Percentiles rank a stretch among this genome's conserved stretches.
Evolutionary conservation across 2,113 vertebrate genomes (phyloP).

Genomic region (Salvelinus namaycush): DNA sequence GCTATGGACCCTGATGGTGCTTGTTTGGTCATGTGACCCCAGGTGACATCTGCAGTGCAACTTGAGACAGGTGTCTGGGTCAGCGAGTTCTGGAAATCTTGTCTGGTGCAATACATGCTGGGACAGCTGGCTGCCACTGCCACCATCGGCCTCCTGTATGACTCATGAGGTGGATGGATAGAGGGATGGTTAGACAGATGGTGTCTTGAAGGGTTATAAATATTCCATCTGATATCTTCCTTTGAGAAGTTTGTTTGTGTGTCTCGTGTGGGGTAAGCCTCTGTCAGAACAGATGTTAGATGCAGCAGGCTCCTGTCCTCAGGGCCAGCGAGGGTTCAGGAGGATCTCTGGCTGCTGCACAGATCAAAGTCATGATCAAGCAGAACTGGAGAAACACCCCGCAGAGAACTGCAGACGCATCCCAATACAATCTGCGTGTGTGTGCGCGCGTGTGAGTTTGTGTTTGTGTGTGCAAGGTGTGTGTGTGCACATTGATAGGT

Average conservation of each 20-base stretch:
- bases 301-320: conserved; percentile 34
- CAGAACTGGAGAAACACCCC: conserved; percentile 36
- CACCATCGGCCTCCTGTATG: conserved; percentile 3
- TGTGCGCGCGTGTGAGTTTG: conserved; percentile 1
- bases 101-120: conserved; percentile 41
- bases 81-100: conserved; percentile 28
- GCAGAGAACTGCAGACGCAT: conserved; percentile 41
- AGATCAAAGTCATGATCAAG: conserved; percentile 55
- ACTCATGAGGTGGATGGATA: conserved; percentile 24
- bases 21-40: too few species aligned
- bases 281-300: conserved; percentile 52
- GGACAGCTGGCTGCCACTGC: conserved; percentile 23
- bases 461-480: not conserved
- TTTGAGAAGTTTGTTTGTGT: not conserved
- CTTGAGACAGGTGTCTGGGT: conserved; percentile 25
- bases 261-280: conserved; percentile 10
- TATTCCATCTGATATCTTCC: conserved; percentile 32
- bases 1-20: too few species aligned
- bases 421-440: conserved; percentile 10
- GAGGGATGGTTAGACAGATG: not conserved
- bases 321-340: conserved; percentile 34
- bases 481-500: too few species aligned
- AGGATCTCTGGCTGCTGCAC: conserved; percentile 39
- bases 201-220: conserved; percentile 35
- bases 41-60: not conserved